Evolutionary conservation across 2,888 invertebrate genomes (phyloP), one percentile per base, ranked within the genome.

Genomic region (Stramonita haemastoma): DNA sequence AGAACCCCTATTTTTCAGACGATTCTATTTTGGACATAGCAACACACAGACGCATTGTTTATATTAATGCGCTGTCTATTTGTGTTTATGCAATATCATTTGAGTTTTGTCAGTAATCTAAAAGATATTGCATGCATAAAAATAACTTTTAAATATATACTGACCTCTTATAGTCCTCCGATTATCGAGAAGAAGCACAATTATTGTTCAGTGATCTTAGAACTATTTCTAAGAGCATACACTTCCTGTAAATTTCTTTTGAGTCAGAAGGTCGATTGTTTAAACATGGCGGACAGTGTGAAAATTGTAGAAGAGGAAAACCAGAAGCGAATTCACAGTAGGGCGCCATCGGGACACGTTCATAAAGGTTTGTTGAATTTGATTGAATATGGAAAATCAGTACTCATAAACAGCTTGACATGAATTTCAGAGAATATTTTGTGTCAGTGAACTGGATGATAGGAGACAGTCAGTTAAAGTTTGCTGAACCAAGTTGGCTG

Each of bases 281-380:
- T 91, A 90, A 92, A 93, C 57, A 95, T 95, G 95, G 94, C 94
- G 90, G 95, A 95, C 92, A 94, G 95, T 87, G 93, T 95, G 36
- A 93, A 93, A 92, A 92, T 94, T 81, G 92, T 95, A 13, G 93
- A 95, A 89, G 93, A 95, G 86, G 94, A 95, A 87, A 92, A 92
- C 92, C 93, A 94, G 26, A 92, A 93, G 87, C 91, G 95, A 91
- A 93, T 95, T 87, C 95, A 95, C 87, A 93, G 93, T 90, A 92
- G 92, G 89, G 93, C 93, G 57, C 92, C 93, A 2, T 93, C 94
- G n/a, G 95, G 95, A 8, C 95, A 94, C 91, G 91, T 95, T 86
- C 94, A 95, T 88, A 95, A 95, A 94, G 95, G 95, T 95, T 29
- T 32, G 60, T 46, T 46, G 46, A 46, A 46, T 46, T 46, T 46